A percentile compares a stretch with the other conserved stretches of the same genome.
These are phyloP conservation scores for Ophthalmotilapia sp. DNA, from an alignment of 2,113 vertebrate genomes.

Conservation along the genomic window DNA sequence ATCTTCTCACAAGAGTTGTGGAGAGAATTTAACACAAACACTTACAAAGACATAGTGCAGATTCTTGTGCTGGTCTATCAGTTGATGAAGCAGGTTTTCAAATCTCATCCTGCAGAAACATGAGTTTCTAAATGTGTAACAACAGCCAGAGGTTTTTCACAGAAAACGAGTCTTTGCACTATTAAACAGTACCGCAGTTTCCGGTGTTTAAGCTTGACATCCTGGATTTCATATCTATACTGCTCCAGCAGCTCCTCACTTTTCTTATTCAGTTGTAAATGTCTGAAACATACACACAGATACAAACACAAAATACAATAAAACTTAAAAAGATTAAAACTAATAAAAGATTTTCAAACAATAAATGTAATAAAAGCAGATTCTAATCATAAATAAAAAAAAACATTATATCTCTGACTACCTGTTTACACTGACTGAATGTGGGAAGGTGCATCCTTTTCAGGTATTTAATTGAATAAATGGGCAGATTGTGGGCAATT, in stretches of 20 bases:
- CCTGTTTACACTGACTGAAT: background rate
- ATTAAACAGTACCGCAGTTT: conserved; percentile 59
- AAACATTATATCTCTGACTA: background rate
- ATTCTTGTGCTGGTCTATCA: conserved; percentile 69
- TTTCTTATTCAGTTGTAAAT: conserved; percentile 50
- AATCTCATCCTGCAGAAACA: conserved; percentile 64
- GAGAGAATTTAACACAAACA: background rate
- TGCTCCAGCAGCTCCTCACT: conserved; percentile 58
- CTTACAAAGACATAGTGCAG: conserved; percentile 67
- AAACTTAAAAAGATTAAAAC: background rate
- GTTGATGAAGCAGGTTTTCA: conserved; percentile 69
- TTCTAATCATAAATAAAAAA: background rate
- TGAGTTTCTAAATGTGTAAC: background rate
- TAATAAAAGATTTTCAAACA: background rate
- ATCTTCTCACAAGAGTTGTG: background rate
- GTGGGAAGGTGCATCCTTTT: background rate
- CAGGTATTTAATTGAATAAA: background rate
- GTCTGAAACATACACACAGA: conserved; percentile 31
- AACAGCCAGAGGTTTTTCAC: background rate
- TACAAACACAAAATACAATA: background rate
- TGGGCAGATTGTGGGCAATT: background rate
- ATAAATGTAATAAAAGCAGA: background rate
- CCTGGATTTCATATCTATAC: conserved; percentile 67
- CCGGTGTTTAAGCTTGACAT: conserved; percentile 64
- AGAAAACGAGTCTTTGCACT: background rate